Base-by-base conservation (phyloP, 2,888 invertebrate genomes). In the Plebejus argus region DNA sequence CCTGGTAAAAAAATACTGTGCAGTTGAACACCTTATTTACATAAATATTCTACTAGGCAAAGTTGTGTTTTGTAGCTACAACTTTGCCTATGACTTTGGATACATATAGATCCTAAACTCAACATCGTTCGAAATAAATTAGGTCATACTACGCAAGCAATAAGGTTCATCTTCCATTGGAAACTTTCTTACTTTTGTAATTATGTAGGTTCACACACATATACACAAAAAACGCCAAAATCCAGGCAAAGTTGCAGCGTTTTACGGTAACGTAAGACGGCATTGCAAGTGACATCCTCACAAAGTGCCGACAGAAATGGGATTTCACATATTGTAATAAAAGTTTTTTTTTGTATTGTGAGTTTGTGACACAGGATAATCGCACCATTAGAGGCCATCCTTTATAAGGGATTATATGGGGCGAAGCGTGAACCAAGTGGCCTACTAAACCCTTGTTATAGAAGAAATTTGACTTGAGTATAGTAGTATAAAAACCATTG, bases 51-150 rank as follows among this genome's bases (percentile, higher is more conserved):
- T 74, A 8, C 20, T 45, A 74, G 74, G 74, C 45, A 74, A 74
- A n/a, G 74, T 74, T 74, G 74, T 20, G 20, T 15, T n/a, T 74
- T 74, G 39, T 45, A 45, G 15, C 74, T 74, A 28, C 74, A 74
- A 45, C 74, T 74, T 74, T 74, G 74, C 74, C 74, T 74, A 45
- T n/a, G 74, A 28, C 45, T 74, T 74, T 82, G 80, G 79, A 78
- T 79, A 78, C 53, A n/a, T 61, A n/a, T 61, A 61, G n/a, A 10
- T 61, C 61, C n/a, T n/a, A 61, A 61, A 61, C 18, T n/a, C 61
- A 20, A n/a, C 61, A 61, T 61, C n/a, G n/a, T 61, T 61, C 23
- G n/a, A 61, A 61, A 58, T n/a, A n/a, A 58, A n/a, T 58, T 58
- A n/a, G 18, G n/a, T 58, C 58, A n/a, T 58, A n/a, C 15, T 18